These are phyloP conservation scores for Coelopa frigida DNA, from an alignment of 1,140 invertebrate species.

Conservation along the genomic window DNA sequence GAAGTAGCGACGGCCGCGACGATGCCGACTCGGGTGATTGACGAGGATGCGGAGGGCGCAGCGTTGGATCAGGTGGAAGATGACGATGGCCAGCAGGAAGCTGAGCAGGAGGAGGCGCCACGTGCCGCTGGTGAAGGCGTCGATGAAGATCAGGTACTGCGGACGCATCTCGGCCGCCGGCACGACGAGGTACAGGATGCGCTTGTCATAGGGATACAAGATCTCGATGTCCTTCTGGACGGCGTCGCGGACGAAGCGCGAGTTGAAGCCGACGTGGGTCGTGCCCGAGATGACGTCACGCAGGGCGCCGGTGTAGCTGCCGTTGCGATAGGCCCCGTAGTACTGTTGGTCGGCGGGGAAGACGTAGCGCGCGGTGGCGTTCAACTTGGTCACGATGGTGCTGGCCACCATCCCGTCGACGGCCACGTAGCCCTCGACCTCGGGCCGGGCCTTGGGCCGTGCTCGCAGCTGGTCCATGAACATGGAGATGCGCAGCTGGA, in stretches of 20 bases:
- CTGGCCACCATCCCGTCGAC: conserved; percentile 27
- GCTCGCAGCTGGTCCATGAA: conserved; percentile 28
- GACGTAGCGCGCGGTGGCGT: conserved; percentile 29
- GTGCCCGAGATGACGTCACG: conserved; percentile 18
- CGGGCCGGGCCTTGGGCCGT: conserved; percentile 14
- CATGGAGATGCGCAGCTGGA: conserved; percentile 29
- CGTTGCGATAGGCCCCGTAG: conserved; percentile 26
- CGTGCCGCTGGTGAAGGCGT: conserved; percentile 23
- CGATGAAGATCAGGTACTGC: conserved; percentile 30
- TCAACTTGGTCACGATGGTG: conserved; percentile 17
- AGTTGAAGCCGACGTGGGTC: conserved; percentile 29
- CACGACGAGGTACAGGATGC: conserved; percentile 25
- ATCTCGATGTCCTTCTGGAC: conserved; percentile 24
- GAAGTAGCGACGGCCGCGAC: conserved; percentile 21
- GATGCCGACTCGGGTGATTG: conserved; percentile 21
- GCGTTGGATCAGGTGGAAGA: conserved; percentile 15
- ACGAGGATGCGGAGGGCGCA: not conserved
- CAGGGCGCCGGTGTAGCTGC: conserved; percentile 26
- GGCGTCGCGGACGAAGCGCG: conserved; percentile 30
- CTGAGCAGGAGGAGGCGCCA: conserved; percentile 25
- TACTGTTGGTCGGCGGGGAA: conserved; percentile 24
- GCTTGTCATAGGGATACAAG: conserved; percentile 26
- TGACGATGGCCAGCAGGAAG: conserved; percentile 19
- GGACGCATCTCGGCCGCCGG: conserved; percentile 28
- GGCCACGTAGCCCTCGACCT: conserved; percentile 18